These are phyloP conservation scores for Danio jaintianensis DNA, from an alignment of 2,797 vertebrate species.

Conservation along the genomic window DNA sequence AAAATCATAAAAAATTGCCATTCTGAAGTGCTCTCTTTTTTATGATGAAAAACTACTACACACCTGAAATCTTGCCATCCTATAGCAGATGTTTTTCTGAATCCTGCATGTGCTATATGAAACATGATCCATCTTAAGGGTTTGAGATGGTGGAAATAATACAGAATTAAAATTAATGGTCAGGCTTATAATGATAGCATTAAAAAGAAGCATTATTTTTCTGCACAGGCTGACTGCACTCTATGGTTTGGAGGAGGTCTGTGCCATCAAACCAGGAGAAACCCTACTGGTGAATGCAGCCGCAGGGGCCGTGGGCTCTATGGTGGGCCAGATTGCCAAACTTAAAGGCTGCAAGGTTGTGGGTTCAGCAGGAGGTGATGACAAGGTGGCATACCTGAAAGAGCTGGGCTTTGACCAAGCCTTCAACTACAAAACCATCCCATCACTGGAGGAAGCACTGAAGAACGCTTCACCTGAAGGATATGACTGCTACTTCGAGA, in stretches of 20 bases:
- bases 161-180: too few relatives aligned
- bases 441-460: constrained; percentile 85
- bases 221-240: constrained; percentile 85
- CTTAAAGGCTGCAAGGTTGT: constrained; percentile 92
- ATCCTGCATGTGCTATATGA: too few relatives aligned
- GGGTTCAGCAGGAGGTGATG: constrained; percentile 85
- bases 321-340: constrained; percentile 91
- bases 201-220: neutral
- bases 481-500: constrained; percentile 94
- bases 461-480: constrained; percentile 85
- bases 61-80: too few relatives aligned
- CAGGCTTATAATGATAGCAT: too few relatives aligned
- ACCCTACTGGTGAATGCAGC: constrained; percentile 89
- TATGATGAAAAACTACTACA: too few relatives aligned
- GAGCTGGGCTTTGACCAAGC: constrained; percentile 87
- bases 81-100: too few relatives aligned
- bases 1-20: too few relatives aligned
- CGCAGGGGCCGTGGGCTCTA: constrained; percentile 88
- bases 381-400: constrained; percentile 86
- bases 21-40: too few relatives aligned
- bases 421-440: constrained; percentile 91
- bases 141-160: too few relatives aligned
- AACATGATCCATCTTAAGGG: too few relatives aligned
- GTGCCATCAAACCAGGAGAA: constrained; percentile 84
- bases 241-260: constrained; percentile 86